These are phyloP conservation scores for Timema cristinae DNA, from an alignment of 2,888 invertebrate species.

Conservation along the genomic window DNA sequence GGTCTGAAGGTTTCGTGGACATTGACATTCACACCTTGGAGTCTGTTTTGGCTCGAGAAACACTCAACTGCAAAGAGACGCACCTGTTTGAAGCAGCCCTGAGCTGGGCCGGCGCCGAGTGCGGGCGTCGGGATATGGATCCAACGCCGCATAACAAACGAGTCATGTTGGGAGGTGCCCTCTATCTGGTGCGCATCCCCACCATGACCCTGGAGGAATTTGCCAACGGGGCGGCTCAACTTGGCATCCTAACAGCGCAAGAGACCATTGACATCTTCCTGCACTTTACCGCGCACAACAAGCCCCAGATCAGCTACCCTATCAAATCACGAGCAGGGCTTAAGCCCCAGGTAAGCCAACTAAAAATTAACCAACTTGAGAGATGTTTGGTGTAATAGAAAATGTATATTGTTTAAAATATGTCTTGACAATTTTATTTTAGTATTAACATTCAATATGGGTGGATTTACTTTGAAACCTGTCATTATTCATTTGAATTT, in stretches of 20 bases:
- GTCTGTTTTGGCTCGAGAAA: slow-evolving; percentile 87
- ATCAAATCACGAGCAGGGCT: slow-evolving; percentile 80
- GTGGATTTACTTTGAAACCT: too few relatives aligned
- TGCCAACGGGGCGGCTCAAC: slow-evolving; percentile 92
- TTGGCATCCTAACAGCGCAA: slow-evolving; percentile 84
- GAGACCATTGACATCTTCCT: slow-evolving; percentile 95
- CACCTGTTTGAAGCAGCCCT: slow-evolving; percentile 86
- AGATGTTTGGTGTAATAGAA: too few relatives aligned
- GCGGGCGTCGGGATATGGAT: slow-evolving; percentile 76
- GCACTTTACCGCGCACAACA: slow-evolving; percentile 85
- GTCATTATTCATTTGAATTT: too few relatives aligned
- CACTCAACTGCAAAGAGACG: slow-evolving; percentile 91
- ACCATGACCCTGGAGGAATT: slow-evolving; percentile 93
- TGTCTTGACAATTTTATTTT: too few relatives aligned
- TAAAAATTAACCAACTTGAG: too few relatives aligned
- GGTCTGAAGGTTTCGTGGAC: slow-evolving; percentile 93
- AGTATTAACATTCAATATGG: too few relatives aligned
- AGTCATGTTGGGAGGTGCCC: slow-evolving; percentile 67
- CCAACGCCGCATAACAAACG: slow-evolving; percentile 75
- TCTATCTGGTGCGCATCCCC: slow-evolving; percentile 87
- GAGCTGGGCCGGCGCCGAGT: slow-evolving; percentile 92
- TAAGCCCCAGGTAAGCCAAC: slow-evolving; percentile 67
- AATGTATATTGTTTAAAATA: too few relatives aligned
- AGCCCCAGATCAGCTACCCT: slow-evolving; percentile 79
- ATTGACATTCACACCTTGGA: slow-evolving; percentile 91